Conservation (phyloP, 2,888 invertebrate species). For the Cyclophora punctaria region DNA sequence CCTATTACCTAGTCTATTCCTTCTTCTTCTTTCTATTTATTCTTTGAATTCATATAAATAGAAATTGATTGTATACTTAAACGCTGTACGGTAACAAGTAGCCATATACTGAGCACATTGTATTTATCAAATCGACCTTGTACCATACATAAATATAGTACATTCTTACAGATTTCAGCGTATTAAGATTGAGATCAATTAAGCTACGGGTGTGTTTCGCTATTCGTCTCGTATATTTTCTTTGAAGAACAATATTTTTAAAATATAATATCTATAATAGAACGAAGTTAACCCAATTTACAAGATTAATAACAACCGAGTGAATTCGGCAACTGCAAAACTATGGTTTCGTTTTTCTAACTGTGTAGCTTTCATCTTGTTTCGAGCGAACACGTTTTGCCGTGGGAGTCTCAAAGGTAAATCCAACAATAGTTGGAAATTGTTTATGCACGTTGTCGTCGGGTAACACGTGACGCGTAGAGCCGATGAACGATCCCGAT, state of each 20-base stretch:
- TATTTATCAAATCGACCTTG: slow-evolving; percentile 2
- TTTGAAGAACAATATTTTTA: no score
- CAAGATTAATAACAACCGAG: no score
- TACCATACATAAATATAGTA: neutral
- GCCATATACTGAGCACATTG: no score
- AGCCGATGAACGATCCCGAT: slow-evolving; percentile 1
- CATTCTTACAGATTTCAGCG: slow-evolving; percentile 1
- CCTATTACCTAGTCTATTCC: no score
- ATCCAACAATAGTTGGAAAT: slow-evolving; percentile 27
- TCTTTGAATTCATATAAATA: no score
- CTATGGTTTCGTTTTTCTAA: no score
- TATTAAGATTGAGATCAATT: neutral
- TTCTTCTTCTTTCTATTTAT: no score
- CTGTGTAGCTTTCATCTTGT: slow-evolving; percentile 1
- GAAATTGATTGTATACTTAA: no score
- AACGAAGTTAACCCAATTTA: no score
- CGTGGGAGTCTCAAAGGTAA: slow-evolving; percentile 22
- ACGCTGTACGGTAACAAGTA: no score
- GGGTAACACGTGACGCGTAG: slow-evolving; percentile 34
- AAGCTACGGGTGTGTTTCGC: neutral
- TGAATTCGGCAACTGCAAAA: no score
- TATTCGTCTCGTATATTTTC: neutral
- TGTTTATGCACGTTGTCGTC: slow-evolving; percentile 36
- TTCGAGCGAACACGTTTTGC: slow-evolving; percentile 26
- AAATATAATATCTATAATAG: no score